A percentile compares a stretch with the other conserved stretches of the same genome.
Conservation (phyloP, 2,113 vertebrate species). For the Ranitomeya variabilis region DNA sequence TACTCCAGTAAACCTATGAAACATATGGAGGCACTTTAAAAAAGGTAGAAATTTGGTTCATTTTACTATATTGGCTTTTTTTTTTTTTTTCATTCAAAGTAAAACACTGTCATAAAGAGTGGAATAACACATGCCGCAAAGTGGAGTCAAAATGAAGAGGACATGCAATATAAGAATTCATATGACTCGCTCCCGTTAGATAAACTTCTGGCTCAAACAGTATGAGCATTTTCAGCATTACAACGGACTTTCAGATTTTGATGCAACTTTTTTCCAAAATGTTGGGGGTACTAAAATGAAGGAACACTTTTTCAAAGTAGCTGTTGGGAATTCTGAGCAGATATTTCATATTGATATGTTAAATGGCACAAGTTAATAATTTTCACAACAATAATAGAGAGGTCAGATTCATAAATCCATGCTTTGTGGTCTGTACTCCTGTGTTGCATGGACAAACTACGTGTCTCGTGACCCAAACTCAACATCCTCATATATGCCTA, state of each 20-base stretch:
- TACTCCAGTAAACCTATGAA: neutral
- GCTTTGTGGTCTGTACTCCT: no score
- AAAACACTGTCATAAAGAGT: neutral
- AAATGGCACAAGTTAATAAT: neutral
- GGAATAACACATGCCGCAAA: no score
- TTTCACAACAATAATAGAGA: neutral
- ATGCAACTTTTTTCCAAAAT: no score
- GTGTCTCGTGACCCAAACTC: no score
- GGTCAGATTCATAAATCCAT: neutral
- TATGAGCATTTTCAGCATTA: no score
- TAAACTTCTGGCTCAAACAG: no score
- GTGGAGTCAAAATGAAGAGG: no score
- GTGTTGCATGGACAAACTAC: no score
- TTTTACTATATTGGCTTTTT: neutral
- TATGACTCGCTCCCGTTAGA: no score
- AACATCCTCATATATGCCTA: no score
- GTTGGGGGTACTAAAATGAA: neutral
- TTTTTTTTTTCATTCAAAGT: neutral
- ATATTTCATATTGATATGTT: neutral
- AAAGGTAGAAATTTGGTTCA: neutral
- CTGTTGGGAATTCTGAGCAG: neutral
- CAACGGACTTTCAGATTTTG: no score
- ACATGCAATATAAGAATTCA: no score
- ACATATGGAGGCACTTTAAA: neutral
- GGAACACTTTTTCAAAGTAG: neutral